These are phyloP conservation scores for Acanthochromis polyacanthus DNA, from an alignment of 2,113 vertebrate genomes.

Conservation along the genomic window DNA sequence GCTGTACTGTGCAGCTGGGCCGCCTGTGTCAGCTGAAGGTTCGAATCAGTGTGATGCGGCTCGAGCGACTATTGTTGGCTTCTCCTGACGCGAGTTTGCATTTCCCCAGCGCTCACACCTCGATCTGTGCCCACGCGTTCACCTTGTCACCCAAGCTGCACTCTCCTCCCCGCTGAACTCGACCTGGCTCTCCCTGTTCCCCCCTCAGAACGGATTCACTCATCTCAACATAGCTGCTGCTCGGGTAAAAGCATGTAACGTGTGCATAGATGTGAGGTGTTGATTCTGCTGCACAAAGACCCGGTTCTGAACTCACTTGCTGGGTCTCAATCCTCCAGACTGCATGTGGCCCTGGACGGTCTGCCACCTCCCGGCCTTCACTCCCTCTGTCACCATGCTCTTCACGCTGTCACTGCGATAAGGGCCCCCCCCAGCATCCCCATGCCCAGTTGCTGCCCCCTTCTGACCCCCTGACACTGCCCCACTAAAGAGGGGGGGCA, in stretches of 20 bases:
- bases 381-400: conserved; percentile 91
- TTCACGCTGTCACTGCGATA: conserved; percentile 92
- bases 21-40: conserved; percentile 40
- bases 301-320: conserved; percentile 91
- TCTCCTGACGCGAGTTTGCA: conserved; percentile 40
- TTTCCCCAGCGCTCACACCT: conserved; percentile 51
- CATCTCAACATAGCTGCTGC: conserved; percentile 19
- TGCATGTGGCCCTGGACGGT: conserved; percentile 96
- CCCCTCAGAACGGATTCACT: conserved; percentile 30
- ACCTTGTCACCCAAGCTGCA: conserved; percentile 49
- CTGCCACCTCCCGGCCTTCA: conserved; percentile 94
- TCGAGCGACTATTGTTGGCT: conserved; percentile 52
- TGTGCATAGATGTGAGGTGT: not conserved
- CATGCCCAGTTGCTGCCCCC: conserved; percentile 89
- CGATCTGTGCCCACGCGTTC: conserved; percentile 37
- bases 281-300: conserved; percentile 12
- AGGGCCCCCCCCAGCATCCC: conserved; percentile 89
- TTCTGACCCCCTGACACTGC: conserved; percentile 93
- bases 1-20: conserved; percentile 43
- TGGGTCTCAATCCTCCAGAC: conserved; percentile 94
- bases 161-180: conserved; percentile 44
- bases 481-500: conserved; percentile 89
- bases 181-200: conserved; percentile 23
- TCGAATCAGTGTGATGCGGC: conserved; percentile 54
- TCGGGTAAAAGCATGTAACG: not conserved